Base-by-base conservation (phyloP, 2,888 invertebrate genomes). In the Urechis unicinctus region DNA sequence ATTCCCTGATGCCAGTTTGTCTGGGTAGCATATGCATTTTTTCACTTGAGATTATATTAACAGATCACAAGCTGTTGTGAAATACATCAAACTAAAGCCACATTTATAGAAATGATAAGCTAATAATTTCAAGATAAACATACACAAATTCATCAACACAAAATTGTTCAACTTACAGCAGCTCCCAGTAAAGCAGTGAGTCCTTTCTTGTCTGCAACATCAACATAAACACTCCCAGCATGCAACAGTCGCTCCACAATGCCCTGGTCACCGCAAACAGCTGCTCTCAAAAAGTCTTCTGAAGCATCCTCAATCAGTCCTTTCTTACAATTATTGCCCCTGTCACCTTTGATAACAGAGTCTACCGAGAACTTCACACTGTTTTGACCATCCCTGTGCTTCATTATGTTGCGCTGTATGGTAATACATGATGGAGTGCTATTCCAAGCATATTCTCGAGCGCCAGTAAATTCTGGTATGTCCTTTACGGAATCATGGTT, bases 181-280 rank as follows among this genome's bases (percentile, higher is more conserved):
- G 76, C 76, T 31, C 66, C 72, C 48, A 76, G 68, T 9, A 77
- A 62, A 2, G 76, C 68, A 3, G 75, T 74, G 55, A 71, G 69
- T 1, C 77, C 77, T 42, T 66, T 58, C 36, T 57, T 63, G 55
- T 77, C 77, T 13, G 71, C 64, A 2, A 77, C 77, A 63, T 76
- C 74, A 26, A 72, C 69, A 47, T 70, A 67, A 21, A 74, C 71
- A 13, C 63, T 63, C 17, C 68, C 70, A 21, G 62, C 62, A 22
- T 68, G 62, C 51, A 77, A 52, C 36, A 75, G 58, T 50, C 67
- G 66, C 50, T 68, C 68, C 26, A 75, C 73, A 29, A 56, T 58
- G 24, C 64, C 62, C 0, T 61, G 28, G 53, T 75, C 64, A 17
- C 75, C 77, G 22, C 58, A 53, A 3, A 63, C 62, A 3, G 74